Base-by-base conservation (phyloP, 2,888 invertebrate species). In the Melieria omissa region DNA sequence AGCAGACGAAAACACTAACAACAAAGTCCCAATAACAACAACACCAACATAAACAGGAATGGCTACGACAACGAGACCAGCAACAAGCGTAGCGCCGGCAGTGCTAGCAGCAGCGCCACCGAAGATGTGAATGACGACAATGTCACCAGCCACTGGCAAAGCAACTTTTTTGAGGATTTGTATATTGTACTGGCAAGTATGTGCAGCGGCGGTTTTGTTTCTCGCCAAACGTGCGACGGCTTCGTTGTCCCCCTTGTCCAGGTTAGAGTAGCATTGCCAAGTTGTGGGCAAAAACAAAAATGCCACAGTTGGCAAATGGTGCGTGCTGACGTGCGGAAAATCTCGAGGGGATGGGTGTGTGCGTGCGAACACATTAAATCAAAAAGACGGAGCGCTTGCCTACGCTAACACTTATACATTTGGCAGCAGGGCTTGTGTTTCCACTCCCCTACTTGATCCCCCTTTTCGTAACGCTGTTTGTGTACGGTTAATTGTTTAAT, bases 1-100 rank as follows among this genome's bases (percentile, higher is more conserved):
- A 61, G 64, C 67, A 62, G 67, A 69, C 69, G 45, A 69, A 12
- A 69, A 62, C 60, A 54, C 61, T 44, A 65, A 55, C 58, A 64
- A 49, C 63, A 64, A 58, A 29, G 29, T 29, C 29, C 29, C 29
- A 29, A 29, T 29, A 3, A 29, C 29, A 29, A 29, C 29, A 29
- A 29, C 29, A 29, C 29, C 29, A 29, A 29, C 29, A 29, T 1
- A 29, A 29, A 29, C 29, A 29, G 29, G 29, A 29, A 29, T 61
- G 16, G 29, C 70, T 14, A 55, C 57, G 14, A 47, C 52, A 16
- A 49, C 5, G 7, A 14, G 14, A 10, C 16, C 14, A 64, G 41
- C 64, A 29, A 16, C 41, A 64, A 64, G 29, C 29, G 29, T 29
- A 29, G 29, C 29, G 29, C 29, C 29, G 2, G 29, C 2, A 29